These are phyloP conservation scores for Drosophila mojavensis DNA, from an alignment of 1,140 invertebrate genomes.

Conservation along the genomic window DNA sequence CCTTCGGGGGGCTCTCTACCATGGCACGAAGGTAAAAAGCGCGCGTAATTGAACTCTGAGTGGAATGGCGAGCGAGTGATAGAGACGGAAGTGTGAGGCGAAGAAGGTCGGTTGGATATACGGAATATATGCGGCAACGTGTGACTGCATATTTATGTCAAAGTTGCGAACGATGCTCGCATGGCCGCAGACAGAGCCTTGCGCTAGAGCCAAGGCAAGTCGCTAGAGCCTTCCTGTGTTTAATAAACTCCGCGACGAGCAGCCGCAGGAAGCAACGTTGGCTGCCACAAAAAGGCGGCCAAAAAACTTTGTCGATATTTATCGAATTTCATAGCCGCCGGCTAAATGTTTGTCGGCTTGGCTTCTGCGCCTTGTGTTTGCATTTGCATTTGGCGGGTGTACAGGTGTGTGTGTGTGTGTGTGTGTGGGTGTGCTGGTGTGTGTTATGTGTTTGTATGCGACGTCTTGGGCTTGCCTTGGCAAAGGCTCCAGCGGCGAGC, in stretches of 20 bases:
- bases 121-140: constrained; percentile 11
- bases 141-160: constrained; percentile 68
- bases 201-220: constrained; percentile 18
- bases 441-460: constrained; percentile 14
- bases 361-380: constrained; percentile 39
- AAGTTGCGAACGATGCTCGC: constrained; percentile 59
- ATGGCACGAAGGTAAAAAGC: constrained; percentile 47
- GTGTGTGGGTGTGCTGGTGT: constrained; percentile 12
- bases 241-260: constrained; percentile 67
- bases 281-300: constrained; percentile 20
- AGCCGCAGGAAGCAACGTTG: constrained; percentile 34
- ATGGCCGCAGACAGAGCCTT: constrained; percentile 25
- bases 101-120: neutral
- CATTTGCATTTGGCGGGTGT: constrained; percentile 29
- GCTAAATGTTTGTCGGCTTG: constrained; percentile 79
- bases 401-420: constrained; percentile 10
- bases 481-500: constrained; percentile 10
- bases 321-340: constrained; percentile 78
- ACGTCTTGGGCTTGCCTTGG: constrained; percentile 23
- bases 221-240: constrained; percentile 74
- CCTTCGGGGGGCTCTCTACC: constrained; percentile 60
- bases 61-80: neutral
- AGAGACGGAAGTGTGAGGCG: neutral
- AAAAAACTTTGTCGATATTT: constrained; percentile 81
- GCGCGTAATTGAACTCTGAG: constrained; percentile 69